Conservation (phyloP, 2,888 invertebrate species). For the Pomacea canaliculata region DNA sequence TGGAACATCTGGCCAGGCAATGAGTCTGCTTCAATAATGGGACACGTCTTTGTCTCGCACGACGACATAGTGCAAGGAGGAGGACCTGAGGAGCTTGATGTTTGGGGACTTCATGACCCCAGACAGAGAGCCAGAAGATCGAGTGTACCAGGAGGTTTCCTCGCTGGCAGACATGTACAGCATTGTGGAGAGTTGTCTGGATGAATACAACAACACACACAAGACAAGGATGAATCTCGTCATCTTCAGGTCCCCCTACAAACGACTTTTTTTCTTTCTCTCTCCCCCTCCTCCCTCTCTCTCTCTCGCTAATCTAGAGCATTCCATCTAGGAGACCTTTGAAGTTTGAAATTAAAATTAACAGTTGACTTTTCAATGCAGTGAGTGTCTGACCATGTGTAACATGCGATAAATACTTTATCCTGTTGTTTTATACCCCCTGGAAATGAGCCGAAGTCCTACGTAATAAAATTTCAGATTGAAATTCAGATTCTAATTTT, state of each 20-base stretch:
- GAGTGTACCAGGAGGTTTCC: constrained; percentile 84
- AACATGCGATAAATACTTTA: too few relatives aligned
- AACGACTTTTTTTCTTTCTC: not conserved
- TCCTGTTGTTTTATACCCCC: too few relatives aligned
- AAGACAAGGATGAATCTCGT: constrained; percentile 87
- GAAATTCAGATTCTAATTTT: too few relatives aligned
- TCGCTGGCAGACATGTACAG: constrained; percentile 79
- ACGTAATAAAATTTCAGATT: too few relatives aligned
- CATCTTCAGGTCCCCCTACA: constrained; percentile 75
- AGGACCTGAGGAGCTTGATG: constrained; percentile 69
- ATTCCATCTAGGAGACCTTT: too few relatives aligned
- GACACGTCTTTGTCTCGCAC: too few relatives aligned
- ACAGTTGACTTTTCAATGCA: too few relatives aligned
- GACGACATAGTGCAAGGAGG: constrained; percentile 48
- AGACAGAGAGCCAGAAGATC: constrained; percentile 69
- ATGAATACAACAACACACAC: constrained; percentile 85
- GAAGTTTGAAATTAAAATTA: too few relatives aligned
- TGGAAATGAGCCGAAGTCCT: too few relatives aligned
- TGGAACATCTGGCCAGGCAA: too few relatives aligned
- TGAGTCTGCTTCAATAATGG: too few relatives aligned
- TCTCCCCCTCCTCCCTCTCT: not conserved
- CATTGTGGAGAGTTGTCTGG: constrained; percentile 76
- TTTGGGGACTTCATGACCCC: constrained; percentile 75
- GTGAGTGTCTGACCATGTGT: too few relatives aligned
- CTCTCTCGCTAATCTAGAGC: not conserved